These are phyloP conservation scores for Columbina picui DNA, from an alignment of 2,113 vertebrate genomes.

Conservation along the genomic window DNA sequence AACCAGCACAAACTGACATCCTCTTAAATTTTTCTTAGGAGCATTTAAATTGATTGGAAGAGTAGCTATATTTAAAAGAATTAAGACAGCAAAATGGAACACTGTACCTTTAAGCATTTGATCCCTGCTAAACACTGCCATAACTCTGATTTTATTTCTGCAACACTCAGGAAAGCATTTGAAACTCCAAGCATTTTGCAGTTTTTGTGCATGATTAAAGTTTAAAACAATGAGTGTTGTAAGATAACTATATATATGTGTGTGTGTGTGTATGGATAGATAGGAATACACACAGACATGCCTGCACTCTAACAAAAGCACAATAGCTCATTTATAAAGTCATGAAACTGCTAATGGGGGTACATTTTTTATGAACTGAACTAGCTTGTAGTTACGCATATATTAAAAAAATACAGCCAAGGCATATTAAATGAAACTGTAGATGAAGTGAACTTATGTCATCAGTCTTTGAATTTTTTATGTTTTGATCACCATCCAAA, in stretches of 20 bases:
- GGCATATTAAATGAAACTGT: slow-evolving; percentile 43
- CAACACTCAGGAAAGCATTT: slow-evolving; percentile 3
- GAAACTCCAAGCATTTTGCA: not conserved
- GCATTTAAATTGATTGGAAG: not conserved
- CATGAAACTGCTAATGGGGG: not conserved
- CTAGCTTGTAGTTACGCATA: not conserved
- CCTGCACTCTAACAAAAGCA: not conserved
- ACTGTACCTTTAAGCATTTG: not conserved
- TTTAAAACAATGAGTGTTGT: slow-evolving; percentile 19
- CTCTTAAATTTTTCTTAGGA: not conserved
- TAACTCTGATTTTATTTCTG: slow-evolving; percentile 42
- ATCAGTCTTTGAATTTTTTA: slow-evolving; percentile 57
- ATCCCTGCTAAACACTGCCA: not conserved
- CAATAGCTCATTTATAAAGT: slow-evolving; percentile 33
- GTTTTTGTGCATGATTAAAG: slow-evolving; percentile 21
- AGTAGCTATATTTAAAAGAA: not conserved
- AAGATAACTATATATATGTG: not conserved
- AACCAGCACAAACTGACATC: too few species aligned
- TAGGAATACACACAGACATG: not conserved
- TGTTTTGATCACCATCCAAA: slow-evolving; percentile 62
- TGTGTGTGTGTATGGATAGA: not conserved
- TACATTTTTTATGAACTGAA: slow-evolving; percentile 25
- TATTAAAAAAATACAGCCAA: not conserved
- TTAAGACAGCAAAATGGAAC: not conserved
- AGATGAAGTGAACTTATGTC: slow-evolving; percentile 37